phyloP scores from a whole-genome alignment of 2,888 invertebrate species.

The Fissipunctia ypsillon region DNA sequence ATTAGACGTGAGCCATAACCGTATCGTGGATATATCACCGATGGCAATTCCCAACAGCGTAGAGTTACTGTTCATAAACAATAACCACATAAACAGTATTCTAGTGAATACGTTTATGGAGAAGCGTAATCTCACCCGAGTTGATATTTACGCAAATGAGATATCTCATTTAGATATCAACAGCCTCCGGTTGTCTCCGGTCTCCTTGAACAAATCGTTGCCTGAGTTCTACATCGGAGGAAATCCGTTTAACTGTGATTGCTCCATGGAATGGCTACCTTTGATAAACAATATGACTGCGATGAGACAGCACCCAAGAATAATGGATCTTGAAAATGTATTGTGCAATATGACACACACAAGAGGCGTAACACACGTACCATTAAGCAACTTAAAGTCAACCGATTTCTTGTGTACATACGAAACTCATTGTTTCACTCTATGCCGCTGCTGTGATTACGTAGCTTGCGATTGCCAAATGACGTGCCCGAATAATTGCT shows the following conservation, averaged over 20 bases:
- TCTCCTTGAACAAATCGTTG: slow-evolving; percentile 93
- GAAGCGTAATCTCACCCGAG: slow-evolving; percentile 95
- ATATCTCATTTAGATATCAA: slow-evolving; percentile 95
- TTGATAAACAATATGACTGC: slow-evolving; percentile 96
- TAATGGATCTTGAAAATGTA: slow-evolving; percentile 97
- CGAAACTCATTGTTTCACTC: slow-evolving; percentile 97
- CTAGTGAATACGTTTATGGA: slow-evolving; percentile 96
- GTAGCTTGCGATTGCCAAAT: slow-evolving; percentile 99
- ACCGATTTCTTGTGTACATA: slow-evolving; percentile 97
- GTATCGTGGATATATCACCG: slow-evolving; percentile 94
- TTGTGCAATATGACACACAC: slow-evolving; percentile 96
- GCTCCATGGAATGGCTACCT: slow-evolving; percentile 98
- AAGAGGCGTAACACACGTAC: slow-evolving; percentile 94
- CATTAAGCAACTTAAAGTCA: slow-evolving; percentile 93
- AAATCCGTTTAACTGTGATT: slow-evolving; percentile 98
- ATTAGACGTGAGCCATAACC: slow-evolving; percentile 97
- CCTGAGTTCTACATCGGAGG: slow-evolving; percentile 98
- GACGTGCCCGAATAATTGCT: slow-evolving; percentile 98
- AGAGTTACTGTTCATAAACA: slow-evolving; percentile 96
- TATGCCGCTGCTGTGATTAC: slow-evolving; percentile 98
- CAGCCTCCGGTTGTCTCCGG: slow-evolving; percentile 94
- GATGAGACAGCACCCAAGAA: slow-evolving; percentile 95
- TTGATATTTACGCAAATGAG: slow-evolving; percentile 97
- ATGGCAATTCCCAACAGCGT: slow-evolving; percentile 96
- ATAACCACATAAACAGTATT: slow-evolving; percentile 95